Percentiles rank a stretch among this genome's conserved stretches.
phyloP scores from a whole-genome alignment of 2,888 invertebrate species.

The Philonicus albiceps region DNA sequence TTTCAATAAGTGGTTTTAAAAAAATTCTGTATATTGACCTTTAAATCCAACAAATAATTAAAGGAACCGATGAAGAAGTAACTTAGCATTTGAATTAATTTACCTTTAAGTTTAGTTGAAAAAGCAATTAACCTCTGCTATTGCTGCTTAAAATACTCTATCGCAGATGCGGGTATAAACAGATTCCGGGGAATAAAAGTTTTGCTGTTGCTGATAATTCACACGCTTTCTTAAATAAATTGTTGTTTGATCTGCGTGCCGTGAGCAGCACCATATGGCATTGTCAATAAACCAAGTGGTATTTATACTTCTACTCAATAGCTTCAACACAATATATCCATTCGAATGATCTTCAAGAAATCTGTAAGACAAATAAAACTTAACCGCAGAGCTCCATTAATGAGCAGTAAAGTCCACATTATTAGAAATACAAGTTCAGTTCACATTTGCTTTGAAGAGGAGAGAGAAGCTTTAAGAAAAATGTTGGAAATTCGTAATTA shows the following conservation, averaged over 20 bases:
- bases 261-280: neutral
- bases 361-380: neutral
- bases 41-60: too few relatives aligned
- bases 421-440: neutral
- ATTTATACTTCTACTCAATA: neutral
- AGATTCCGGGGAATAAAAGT: neutral
- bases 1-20: too few relatives aligned
- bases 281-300: neutral
- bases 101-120: too few relatives aligned
- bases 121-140: too few relatives aligned
- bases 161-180: neutral
- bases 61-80: too few relatives aligned
- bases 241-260: neutral
- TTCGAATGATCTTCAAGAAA: neutral
- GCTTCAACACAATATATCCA: neutral
- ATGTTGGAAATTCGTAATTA: too few relatives aligned
- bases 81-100: too few relatives aligned
- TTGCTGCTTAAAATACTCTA: too few relatives aligned
- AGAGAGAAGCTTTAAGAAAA: too few relatives aligned
- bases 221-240: neutral
- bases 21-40: too few relatives aligned
- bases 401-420: neutral
- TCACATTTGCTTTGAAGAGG: too few relatives aligned
- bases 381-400: neutral
- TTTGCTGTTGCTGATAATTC: neutral